phyloP scores from a whole-genome alignment of 2,888 invertebrate genomes.

The Mylabris sibirica region DNA sequence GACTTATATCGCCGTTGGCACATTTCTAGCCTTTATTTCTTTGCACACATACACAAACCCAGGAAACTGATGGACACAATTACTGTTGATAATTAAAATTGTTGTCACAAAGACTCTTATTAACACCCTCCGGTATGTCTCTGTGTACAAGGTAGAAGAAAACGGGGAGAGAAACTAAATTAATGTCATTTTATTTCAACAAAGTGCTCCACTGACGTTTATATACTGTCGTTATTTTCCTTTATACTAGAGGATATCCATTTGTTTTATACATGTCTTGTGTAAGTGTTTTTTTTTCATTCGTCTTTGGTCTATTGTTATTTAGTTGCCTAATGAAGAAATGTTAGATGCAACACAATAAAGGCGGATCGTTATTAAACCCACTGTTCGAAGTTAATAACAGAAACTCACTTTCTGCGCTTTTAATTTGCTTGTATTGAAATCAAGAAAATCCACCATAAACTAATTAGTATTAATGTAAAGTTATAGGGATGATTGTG shows the following conservation, averaged over 20 bases:
- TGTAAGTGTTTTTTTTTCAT: neutral
- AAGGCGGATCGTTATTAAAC: neutral
- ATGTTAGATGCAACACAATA: neutral
- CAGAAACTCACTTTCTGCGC: neutral
- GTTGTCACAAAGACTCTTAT: neutral
- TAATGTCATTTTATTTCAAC: conserved; percentile 9
- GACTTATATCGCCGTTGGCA: conserved; percentile 4
- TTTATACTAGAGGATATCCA: neutral
- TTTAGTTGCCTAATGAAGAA: conserved; percentile 3
- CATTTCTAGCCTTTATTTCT: neutral
- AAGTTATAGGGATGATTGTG: no score
- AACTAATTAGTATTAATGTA: neutral
- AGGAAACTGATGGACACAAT: conserved; percentile 2
- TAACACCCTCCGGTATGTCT: neutral
- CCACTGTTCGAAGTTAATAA: neutral
- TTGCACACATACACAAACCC: neutral
- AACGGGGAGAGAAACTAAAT: neutral
- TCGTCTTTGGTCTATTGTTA: neutral
- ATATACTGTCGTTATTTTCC: conserved; percentile 6
- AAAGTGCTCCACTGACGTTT: neutral
- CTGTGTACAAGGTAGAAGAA: neutral
- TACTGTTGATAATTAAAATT: conserved; percentile 10
- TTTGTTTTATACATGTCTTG: conserved; percentile 10
- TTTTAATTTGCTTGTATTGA: neutral
- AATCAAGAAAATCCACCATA: neutral